Base-by-base conservation (phyloP, 2,113 vertebrate genomes). In the Tachysurus vachellii region DNA sequence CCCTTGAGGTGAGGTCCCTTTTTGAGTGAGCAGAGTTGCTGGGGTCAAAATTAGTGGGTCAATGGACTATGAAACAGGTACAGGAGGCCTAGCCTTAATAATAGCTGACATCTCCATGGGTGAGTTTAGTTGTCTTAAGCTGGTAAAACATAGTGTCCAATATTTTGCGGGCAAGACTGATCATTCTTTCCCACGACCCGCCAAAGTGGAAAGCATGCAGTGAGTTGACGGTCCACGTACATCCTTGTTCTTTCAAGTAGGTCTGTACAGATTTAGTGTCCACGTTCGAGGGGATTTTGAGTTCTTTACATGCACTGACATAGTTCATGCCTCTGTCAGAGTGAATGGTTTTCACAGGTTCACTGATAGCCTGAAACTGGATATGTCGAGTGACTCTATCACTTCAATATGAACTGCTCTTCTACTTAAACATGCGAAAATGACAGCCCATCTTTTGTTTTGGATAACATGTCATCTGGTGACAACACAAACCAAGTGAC, bases 381-480 rank as follows among this genome's bases (percentile, higher is more conserved):
- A 90, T 31, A 28, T 2, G 21, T n/a, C 61, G 1, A 62, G 23
- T 36, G 86, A 88, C 17, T 91, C 89, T 3, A 91, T 90, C 6
- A 88, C 79, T 68, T 90, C 87, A 4, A 91, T 86, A n/a, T 62
- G 61, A 26, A 62, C 81, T 88, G 84, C 88, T 50, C 83, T 88
- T 53, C 82, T 42, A 17, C n/a, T 88, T 87, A 91, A 64, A n/a
- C 88, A 91, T 1, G 70, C 87, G 13, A 92, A 92, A 4, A 92
- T 89, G 0, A 91, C 76, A 1, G 85, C 90, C 90, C 87, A 92
- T 2, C 75, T 14, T 28, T 89, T 90, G 11, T 83, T 87, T 26
- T 89, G 31, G 2, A 21, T 3, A 5, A 84, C 19, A 0, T 66
- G 21, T 44, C 90, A 87, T 82, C 88, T 87, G 0, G 91, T 91